Base-by-base conservation (phyloP, 2,888 invertebrate species). In the Beris morrisii region DNA sequence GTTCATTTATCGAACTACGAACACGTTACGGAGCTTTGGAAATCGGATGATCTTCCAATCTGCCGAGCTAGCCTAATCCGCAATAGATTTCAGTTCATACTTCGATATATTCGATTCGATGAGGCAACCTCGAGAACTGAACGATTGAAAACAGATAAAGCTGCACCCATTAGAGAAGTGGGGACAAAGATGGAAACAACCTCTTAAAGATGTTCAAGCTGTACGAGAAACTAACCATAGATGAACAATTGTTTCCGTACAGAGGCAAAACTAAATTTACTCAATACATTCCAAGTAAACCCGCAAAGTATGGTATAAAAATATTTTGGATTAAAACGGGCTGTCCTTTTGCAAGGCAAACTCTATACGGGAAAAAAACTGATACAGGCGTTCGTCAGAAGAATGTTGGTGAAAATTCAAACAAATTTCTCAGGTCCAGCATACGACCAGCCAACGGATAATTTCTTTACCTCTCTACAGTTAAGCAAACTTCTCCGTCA, bases 281-380 rank as follows among this genome's bases (percentile, higher is more conserved):
- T 69, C 69, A 69, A 53, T 71, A 71, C 57, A 71, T 69, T 61
- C 71, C 72, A 61, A 71, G 71, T 15, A 72, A 73, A 58, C 73
- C 70, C 59, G 72, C 70, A n/a, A 73, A 74, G 64, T 74, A 73
- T 70, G 72, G 71, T 13, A 73, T 75, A 9, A 73, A 75, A 69
- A 69, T 74, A 43, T 74, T 70, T 68, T 74, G 73, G 73, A 70
- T 71, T 28, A 67, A 69, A 64, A 73, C 70, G 61, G 61, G 70
- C 31, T 73, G 73, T 70, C 71, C 72, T n/a, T 52, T 66, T 73
- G 15, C 53, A 61, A 44, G 73, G 71, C 38, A 54, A 69, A 38
- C 52, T 72, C 65, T 73, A 73, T 67, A 73, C 71, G 68, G 73
- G 72, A 64, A 74, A 73, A 69, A 67, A 64, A n/a, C 7, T 4